Percentiles rank a stretch among this genome's conserved stretches.
phyloP scores from a whole-genome alignment of 2,797 vertebrate genomes.

The Microctenopoma steveboyesi region DNA sequence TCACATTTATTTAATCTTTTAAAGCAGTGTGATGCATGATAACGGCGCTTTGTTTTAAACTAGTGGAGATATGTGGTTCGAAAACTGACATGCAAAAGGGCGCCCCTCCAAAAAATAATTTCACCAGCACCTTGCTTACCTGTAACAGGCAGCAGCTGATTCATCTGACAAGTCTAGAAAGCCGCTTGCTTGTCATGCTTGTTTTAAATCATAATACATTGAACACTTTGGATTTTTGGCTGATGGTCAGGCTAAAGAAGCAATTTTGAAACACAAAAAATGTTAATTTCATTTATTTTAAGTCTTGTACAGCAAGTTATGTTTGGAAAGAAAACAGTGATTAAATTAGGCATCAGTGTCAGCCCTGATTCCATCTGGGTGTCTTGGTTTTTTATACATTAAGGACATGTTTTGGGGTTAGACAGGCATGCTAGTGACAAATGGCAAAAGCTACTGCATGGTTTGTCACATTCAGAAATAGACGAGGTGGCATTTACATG shows the following conservation, averaged over 20 bases:
- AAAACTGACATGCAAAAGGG: no score
- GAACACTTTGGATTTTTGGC: constrained; percentile 25
- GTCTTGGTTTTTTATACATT: background rate
- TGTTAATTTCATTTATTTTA: constrained; percentile 35
- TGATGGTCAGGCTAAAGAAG: constrained; percentile 40
- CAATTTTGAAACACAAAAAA: constrained; percentile 18
- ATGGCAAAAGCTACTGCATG: background rate
- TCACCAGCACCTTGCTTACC: no score
- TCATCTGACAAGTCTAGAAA: background rate
- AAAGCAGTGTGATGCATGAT: no score
- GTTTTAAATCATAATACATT: constrained; percentile 31
- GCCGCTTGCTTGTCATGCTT: constrained; percentile 8
- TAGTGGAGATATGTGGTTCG: no score
- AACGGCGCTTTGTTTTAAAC: no score
- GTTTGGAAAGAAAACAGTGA: background rate
- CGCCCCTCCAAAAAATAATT: no score
- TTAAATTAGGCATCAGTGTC: constrained; percentile 12
- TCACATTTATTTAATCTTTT: no score
- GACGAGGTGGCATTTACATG: background rate
- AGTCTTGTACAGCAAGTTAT: background rate
- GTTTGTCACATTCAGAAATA: constrained; percentile 1
- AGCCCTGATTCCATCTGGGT: background rate
- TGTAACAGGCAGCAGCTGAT: no score
- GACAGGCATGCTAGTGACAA: background rate
- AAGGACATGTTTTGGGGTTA: background rate